Evolutionary conservation across 2,797 vertebrate genomes (phyloP), one percentile per base, ranked within the genome.

Genomic region (Chrysocyon brachyurus): DNA sequence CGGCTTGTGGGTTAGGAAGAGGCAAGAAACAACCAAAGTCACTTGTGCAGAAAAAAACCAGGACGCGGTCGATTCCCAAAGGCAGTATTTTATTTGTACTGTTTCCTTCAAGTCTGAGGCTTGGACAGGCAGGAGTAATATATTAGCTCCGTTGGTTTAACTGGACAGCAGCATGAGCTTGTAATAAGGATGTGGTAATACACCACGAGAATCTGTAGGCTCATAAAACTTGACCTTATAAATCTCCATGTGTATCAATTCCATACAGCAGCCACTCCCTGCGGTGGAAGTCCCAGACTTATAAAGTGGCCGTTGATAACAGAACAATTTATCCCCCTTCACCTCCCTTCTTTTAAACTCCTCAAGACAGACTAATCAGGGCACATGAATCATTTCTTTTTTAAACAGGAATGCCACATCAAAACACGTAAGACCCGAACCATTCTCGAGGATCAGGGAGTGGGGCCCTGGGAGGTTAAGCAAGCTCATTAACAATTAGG

Each of bases 221-320:
- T 98, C 98, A 95, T 99, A 99, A 99, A 99, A 97, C 98, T 94
- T 99, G 98, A 98, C 99, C 99, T 99, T 99, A 99, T 99, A 99
- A 99, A 99, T 99, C 99, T 99, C 98, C 90, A 73, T 33, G 97
- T 99, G 99, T 99, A 99, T 99, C 99, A 99, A 96, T 99, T 99
- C 99, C 99, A 98, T 98, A 97, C 99, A 99, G 99, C 99, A 99
- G 98, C 98, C 99, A 98, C 99, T 99, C 99, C 99, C 99, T 88
- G 96, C 94, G 89, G 98, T 97, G 98, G 98, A 98, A 97, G 98
- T 96, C 97, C 97, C 98, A 96, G 98, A 97, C 98, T 97, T 98
- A 98, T 98, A 98, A 99, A 99, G 98, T 98, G 98, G 98, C 98
- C 98, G 98, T 97, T 99, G 99, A 99, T 99, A 99, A 98, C 90